Base-by-base conservation (phyloP, 2,888 invertebrate genomes). In the Pristionchus japonicus region DNA sequence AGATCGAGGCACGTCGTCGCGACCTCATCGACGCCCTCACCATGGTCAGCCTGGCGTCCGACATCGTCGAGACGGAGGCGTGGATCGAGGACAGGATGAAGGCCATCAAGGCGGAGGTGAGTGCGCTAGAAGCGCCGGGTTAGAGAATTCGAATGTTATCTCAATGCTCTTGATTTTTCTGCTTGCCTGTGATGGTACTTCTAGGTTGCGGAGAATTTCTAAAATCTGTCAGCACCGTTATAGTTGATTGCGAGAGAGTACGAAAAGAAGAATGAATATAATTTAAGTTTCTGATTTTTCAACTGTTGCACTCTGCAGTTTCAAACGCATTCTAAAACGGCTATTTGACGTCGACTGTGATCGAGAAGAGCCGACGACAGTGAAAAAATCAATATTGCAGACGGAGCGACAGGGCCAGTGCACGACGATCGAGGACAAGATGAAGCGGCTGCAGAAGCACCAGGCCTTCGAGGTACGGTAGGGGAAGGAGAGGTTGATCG, bases 381-480 rank as follows among this genome's bases (percentile, higher is more conserved):
- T n/a, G n/a, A n/a, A 37, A 43, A 20, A 34, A 40, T 40, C 31
- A n/a, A 27, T 15, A 31, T 84, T 7, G n/a, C 47, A 84, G 87
- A 77, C 87, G 13, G 96, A 96, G 90, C 96, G 96, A 88, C 96
- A 96, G 40, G 97, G 97, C 93, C 97, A 97, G 11, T 96, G 97
- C 0, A 97, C 96, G 93, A 96, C 95, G 90, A 95, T 99, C 4
- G 97, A 98, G 94, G 98, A 98, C 93, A 99, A 99, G 95, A 98
- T 99, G 92, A 97, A 97, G 95, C 97, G 97, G 94, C 95, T 98
- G 52, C 97, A 98, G 94, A 98, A 97, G 94, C 97, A 98, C 95
- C 91, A 90, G 57, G 87, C 87, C 7, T 87, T 87, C 57, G 87
- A 87, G 77, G 84, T 84, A 61, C 34, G 57, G 52, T 80, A 47